phyloP scores from a whole-genome alignment of 2,797 vertebrate genomes.

The Myoxocephalus aenaeus region DNA sequence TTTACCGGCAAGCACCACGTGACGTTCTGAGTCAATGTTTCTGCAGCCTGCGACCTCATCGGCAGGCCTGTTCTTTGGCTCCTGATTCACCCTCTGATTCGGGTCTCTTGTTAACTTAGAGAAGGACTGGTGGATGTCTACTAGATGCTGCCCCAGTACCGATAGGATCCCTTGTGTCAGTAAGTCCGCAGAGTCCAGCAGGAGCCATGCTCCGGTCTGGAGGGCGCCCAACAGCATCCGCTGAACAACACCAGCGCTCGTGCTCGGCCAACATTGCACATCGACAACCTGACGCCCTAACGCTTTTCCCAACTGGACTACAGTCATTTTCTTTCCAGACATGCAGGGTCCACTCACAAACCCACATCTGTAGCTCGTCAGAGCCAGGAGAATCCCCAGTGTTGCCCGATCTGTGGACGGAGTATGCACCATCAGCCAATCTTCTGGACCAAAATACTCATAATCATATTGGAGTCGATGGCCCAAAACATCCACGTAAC shows the following conservation, averaged over 20 bases:
- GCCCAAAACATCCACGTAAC: constrained; percentile 84
- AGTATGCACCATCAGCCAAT: constrained; percentile 76
- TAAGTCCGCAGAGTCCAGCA: constrained; percentile 82
- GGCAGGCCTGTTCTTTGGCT: constrained; percentile 2
- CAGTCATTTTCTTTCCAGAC: constrained; percentile 80
- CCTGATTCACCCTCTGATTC: constrained; percentile 5
- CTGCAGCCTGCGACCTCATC: background rate
- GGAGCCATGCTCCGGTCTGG: constrained; percentile 86
- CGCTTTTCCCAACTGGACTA: constrained; percentile 80
- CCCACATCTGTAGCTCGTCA: constrained; percentile 84
- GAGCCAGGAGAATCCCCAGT: constrained; percentile 85
- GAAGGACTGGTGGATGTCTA: constrained; percentile 79
- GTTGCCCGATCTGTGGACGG: constrained; percentile 82
- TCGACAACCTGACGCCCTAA: constrained; percentile 86
- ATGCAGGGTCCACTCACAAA: constrained; percentile 83
- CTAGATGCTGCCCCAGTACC: constrained; percentile 83
- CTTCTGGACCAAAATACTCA: constrained; percentile 87
- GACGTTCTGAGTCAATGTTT: constrained; percentile 33
- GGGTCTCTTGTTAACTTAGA: constrained; percentile 53
- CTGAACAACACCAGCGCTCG: constrained; percentile 68
- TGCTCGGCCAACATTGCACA: constrained; percentile 78
- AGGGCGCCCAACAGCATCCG: constrained; percentile 86
- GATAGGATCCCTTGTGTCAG: constrained; percentile 79
- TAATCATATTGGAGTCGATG: constrained; percentile 83
- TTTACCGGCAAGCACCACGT: constrained; percentile 78